Conservation (phyloP, 2,797 vertebrate genomes). For the Amphiprion clarkii region DNA sequence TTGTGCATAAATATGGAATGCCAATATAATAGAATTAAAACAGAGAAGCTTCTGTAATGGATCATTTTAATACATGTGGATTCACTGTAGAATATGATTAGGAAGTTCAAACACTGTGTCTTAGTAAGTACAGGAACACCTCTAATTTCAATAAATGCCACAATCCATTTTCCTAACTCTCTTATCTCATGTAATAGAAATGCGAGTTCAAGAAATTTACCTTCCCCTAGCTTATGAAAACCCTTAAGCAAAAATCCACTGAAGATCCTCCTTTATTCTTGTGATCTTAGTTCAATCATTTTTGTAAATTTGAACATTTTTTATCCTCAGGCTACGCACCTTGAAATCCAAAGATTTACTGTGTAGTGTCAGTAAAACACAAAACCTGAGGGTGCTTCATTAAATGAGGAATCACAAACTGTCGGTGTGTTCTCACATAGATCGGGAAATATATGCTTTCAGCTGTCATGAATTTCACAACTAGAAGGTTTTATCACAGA, state of each 20-base stretch:
- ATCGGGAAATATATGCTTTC: background rate
- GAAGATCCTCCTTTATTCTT: slow-evolving; percentile 39
- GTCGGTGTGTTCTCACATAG: background rate
- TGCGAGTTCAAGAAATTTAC: slow-evolving; percentile 30
- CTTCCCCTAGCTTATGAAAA: slow-evolving; percentile 34
- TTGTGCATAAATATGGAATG: background rate
- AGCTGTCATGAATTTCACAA: background rate
- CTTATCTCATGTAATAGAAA: slow-evolving; percentile 42
- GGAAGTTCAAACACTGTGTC: slow-evolving; percentile 28
- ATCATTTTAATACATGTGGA: slow-evolving; percentile 19
- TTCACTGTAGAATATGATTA: slow-evolving; percentile 36
- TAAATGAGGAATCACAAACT: slow-evolving; percentile 30
- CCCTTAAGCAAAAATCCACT: slow-evolving; percentile 41
- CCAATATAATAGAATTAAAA: background rate
- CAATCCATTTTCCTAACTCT: slow-evolving; percentile 30
- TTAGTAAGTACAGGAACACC: slow-evolving; percentile 17
- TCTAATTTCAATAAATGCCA: slow-evolving; percentile 46
- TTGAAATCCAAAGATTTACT: slow-evolving; percentile 12
- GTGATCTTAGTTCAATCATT: slow-evolving; percentile 49
- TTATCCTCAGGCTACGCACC: slow-evolving; percentile 34
- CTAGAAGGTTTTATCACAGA: background rate
- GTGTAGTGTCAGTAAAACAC: slow-evolving; percentile 39
- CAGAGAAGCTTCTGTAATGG: background rate
- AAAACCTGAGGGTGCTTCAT: slow-evolving; percentile 37
- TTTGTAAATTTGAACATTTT: slow-evolving; percentile 54